A percentile compares a stretch with the other conserved stretches of the same genome.
Conservation (phyloP, 2,797 vertebrate genomes). For the Platyrinchus mystaceus region DNA sequence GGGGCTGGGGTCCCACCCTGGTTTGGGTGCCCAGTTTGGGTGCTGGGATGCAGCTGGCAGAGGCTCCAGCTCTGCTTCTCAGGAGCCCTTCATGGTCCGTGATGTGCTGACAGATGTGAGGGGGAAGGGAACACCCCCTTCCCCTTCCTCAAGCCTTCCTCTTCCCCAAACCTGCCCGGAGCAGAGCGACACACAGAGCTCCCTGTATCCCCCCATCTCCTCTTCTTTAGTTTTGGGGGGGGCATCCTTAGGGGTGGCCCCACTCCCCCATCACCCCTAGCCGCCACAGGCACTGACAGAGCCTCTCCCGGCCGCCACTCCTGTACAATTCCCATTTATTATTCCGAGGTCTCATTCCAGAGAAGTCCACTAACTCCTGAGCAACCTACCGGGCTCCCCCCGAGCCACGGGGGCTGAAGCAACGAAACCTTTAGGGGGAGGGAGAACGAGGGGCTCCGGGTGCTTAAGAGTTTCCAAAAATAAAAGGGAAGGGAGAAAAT, state of each 20-base stretch:
- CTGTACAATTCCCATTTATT: conserved; percentile 58
- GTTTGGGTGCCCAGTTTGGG: neutral
- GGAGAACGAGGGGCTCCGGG: rapidly evolving
- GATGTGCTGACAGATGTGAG: neutral
- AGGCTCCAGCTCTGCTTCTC: neutral
- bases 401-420: neutral
- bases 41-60: neutral
- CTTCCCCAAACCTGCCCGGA: neutral
- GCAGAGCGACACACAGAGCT: neutral
- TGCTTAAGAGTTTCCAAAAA: neutral
- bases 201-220: no score
- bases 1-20: neutral
- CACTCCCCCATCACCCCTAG: rapidly evolving
- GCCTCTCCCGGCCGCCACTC: neutral
- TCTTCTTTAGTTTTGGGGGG: neutral
- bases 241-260: neutral
- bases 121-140: neutral
- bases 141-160: neutral
- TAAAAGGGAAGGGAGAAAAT: neutral
- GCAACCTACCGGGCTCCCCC: neutral
- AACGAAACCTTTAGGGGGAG: neutral
- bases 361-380: conserved; percentile 46
- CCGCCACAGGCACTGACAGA: neutral
- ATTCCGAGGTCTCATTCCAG: neutral
- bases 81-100: rapidly evolving